These are phyloP conservation scores for Ecdyonurus torrentis DNA, from an alignment of 2,888 invertebrate genomes.

Conservation along the genomic window DNA sequence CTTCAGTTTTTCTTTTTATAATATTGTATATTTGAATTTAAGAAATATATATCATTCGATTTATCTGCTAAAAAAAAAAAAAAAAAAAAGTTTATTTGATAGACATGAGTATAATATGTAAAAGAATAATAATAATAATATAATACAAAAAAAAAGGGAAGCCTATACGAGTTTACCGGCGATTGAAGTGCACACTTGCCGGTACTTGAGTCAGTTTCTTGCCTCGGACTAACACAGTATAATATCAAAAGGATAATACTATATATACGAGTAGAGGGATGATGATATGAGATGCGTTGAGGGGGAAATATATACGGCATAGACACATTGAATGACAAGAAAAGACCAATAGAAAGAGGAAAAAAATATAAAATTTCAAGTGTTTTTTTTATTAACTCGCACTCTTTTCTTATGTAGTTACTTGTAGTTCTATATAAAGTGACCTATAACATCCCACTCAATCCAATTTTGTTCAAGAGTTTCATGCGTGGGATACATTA, in stretches of 20 bases:
- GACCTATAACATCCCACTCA: too few species aligned
- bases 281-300: not conserved
- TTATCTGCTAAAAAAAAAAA: not conserved
- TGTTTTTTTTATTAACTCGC: not conserved
- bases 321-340: not conserved
- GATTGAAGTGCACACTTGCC: not conserved
- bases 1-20: too few species aligned
- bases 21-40: too few species aligned
- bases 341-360: not conserved
- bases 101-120: not conserved
- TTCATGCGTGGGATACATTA: too few species aligned
- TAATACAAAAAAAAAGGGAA: not conserved
- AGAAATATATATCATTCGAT: not conserved
- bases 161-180: not conserved
- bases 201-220: not conserved
- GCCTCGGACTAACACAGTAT: not conserved
- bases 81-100: not conserved
- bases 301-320: not conserved
- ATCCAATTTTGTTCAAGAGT: too few species aligned
- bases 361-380: not conserved
- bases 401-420: too few species aligned
- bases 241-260: not conserved
- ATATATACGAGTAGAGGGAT: not conserved
- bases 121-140: not conserved
- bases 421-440: too few species aligned